Percentiles rank a stretch among this genome's conserved stretches.
These are phyloP conservation scores for Rhopalosiphum padi DNA, from an alignment of 1,140 invertebrate genomes.

Conservation along the genomic window DNA sequence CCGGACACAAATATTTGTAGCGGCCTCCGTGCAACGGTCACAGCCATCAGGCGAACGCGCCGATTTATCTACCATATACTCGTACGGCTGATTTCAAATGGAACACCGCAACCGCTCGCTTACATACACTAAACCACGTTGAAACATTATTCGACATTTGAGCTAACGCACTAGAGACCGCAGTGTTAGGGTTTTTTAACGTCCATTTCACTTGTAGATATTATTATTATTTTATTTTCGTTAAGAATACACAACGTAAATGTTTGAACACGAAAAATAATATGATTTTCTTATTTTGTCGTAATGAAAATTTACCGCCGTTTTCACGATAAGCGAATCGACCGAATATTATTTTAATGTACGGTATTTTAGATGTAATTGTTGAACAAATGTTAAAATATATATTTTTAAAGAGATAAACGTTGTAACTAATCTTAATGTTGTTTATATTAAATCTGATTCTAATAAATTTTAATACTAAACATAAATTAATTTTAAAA, in stretches of 20 bases:
- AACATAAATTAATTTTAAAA: neutral
- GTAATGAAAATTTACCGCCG: neutral
- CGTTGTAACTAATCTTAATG: neutral
- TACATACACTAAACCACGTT: neutral
- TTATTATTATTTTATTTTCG: neutral
- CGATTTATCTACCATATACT: neutral
- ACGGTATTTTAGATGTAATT: neutral
- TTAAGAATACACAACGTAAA: neutral
- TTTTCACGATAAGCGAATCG: slow-evolving; percentile 3
- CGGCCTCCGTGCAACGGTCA: neutral
- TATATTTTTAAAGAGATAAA: neutral
- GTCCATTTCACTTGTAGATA: neutral
- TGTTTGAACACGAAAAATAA: neutral
- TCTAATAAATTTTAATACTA: neutral
- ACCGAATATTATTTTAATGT: neutral
- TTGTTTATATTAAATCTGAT: neutral
- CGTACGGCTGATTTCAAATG: neutral
- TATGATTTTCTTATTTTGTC: neutral
- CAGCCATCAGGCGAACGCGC: neutral
- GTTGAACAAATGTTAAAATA: neutral
- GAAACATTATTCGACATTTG: neutral
- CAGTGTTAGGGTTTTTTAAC: neutral
- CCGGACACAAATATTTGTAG: neutral
- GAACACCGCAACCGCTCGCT: neutral
- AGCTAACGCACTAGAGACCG: rapidly evolving